Evolutionary conservation across 1,140 invertebrate species (phyloP).

Genomic region (Drosophila pectinifera): DNA sequence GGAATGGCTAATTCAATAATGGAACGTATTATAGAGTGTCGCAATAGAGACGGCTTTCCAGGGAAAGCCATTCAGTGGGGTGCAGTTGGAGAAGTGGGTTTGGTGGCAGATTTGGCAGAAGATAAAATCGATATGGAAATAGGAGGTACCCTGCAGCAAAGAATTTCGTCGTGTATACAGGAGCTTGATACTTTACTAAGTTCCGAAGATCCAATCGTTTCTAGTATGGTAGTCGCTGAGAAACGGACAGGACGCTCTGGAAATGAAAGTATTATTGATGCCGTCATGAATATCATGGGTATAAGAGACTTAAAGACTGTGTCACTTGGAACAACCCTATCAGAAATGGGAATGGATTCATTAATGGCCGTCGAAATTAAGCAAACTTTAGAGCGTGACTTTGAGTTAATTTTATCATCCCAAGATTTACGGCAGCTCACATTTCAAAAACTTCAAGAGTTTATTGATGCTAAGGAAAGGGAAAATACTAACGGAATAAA

Average conservation of each 20-base stretch:
- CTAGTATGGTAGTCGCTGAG: conserved; percentile 92
- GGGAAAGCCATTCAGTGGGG: conserved; percentile 90
- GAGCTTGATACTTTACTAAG: conserved; percentile 89
- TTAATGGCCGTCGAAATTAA: conserved; percentile 96
- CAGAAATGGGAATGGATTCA: conserved; percentile 95
- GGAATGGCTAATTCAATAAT: conserved; percentile 91
- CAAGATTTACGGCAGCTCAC: conserved; percentile 90
- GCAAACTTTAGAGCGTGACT: conserved; percentile 93
- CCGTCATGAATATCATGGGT: conserved; percentile 89
- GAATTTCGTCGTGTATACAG: conserved; percentile 91
- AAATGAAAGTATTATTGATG: conserved; percentile 88
- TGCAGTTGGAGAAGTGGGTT: conserved; percentile 89
- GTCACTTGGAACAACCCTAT: conserved; percentile 90
- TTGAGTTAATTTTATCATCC: conserved; percentile 91
- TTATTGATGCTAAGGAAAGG: conserved; percentile 86
- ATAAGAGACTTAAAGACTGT: conserved; percentile 87
- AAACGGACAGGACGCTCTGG: conserved; percentile 87
- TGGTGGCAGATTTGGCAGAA: conserved; percentile 93
- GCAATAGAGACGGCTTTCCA: conserved; percentile 87
- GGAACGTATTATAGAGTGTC: conserved; percentile 89
- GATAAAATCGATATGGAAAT: conserved; percentile 91
- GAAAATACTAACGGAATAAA: conserved; percentile 85
- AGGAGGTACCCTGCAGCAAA: conserved; percentile 93
- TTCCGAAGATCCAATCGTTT: conserved; percentile 88
- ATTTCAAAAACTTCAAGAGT: conserved; percentile 88